Evolutionary conservation across 2,888 invertebrate species (phyloP), one percentile per base, ranked within the genome.

Genomic region (Biston betularia): DNA sequence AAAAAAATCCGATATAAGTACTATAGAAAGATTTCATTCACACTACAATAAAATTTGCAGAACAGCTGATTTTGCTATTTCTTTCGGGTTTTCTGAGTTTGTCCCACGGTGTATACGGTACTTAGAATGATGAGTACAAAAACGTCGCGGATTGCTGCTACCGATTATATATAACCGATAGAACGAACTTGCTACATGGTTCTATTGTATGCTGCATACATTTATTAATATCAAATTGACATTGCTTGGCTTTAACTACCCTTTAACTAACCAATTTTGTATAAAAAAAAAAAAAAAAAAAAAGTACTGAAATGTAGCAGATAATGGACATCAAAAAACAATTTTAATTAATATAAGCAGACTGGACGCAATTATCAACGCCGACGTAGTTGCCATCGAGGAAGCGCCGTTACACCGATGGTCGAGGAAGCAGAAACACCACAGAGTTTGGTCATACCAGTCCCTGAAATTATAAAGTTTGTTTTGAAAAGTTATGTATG

Each of bases 381-480:
- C 78, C 69, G 88, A 78, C 73, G 94, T 89, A 45, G 79, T 76
- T 38, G 85, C 77, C 15, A 81, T 68, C 44, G 75, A 74, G 6
- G 88, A 67, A 6, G 94, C 94, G 49, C 92, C 86, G 80, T 98
- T 98, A 88, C 98, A 98, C 79, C 98, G 95, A 83, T 98, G 97
- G 87, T 98, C 98, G 73, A 98, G 96, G 85, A 97, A 98, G 85
- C 98, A 98, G 87, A 98, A 98, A 86, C 98, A 98, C 95, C 96
- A 98, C 46, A 95, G 95, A 8, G 97, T 97, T 75, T 96, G 95
- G 71, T 96, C 96, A 81, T 96, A 98, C 92, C 96, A 96, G 80
- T 97, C 95, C 76, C 98, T 96, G 90, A 63, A 95, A 94, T 76
- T 73, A 77, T 46, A 53, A 49, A 48, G 46, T 0, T 0, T 33